Percentiles rank a stretch among this genome's conserved stretches.
These are phyloP conservation scores for Conistra vaccinii DNA, from an alignment of 2,888 invertebrate genomes.

Conservation along the genomic window DNA sequence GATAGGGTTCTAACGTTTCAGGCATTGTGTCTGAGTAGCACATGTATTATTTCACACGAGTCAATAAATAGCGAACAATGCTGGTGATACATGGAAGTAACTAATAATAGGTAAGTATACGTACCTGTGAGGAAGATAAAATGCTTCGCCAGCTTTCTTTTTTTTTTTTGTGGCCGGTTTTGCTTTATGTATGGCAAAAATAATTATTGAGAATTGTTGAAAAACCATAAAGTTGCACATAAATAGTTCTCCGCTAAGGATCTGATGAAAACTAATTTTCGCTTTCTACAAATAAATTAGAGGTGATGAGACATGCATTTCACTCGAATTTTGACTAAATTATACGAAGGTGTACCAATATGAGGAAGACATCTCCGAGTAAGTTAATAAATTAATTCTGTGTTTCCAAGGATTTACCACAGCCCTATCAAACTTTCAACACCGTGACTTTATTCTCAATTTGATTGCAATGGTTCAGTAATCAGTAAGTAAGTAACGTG, in stretches of 20 bases:
- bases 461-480: constrained; percentile 33
- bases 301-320: not conserved
- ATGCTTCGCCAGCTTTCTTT: constrained; percentile 36
- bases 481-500: constrained; percentile 37
- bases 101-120: constrained; percentile 37
- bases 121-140: constrained; percentile 49
- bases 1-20: constrained; percentile 64
- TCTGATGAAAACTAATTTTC: not conserved
- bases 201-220: constrained; percentile 21
- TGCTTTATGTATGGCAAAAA: constrained; percentile 25
- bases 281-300: not conserved
- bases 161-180: constrained; percentile 29
- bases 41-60: constrained; percentile 69
- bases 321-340: constrained; percentile 6
- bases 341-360: not conserved
- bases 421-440: constrained; percentile 14
- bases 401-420: not conserved
- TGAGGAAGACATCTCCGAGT: not conserved
- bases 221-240: not conserved
- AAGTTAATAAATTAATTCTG: constrained; percentile 4
- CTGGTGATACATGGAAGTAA: constrained; percentile 50
- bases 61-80: constrained; percentile 69
- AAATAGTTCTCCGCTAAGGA: not conserved
- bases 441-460: constrained; percentile 22
- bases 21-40: constrained; percentile 49